Percentiles rank a stretch among this genome's conserved stretches.
These are phyloP conservation scores for Crotalus viridis DNA, from an alignment of 2,113 vertebrate species.

Conservation along the genomic window DNA sequence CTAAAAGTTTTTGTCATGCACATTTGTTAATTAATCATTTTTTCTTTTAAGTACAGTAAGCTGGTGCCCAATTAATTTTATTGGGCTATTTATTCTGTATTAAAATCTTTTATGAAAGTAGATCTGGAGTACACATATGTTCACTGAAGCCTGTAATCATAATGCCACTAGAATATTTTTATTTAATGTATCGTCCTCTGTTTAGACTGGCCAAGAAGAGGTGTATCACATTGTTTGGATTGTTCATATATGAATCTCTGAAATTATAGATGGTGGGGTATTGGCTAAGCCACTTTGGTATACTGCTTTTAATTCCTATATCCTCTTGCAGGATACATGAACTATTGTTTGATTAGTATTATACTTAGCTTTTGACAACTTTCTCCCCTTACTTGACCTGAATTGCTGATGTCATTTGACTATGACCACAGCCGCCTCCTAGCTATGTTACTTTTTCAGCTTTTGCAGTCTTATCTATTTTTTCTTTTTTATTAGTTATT, in stretches of 20 bases:
- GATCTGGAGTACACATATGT: not conserved
- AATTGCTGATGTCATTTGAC: not conserved
- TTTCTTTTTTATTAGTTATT: not conserved
- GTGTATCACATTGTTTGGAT: not conserved
- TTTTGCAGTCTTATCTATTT: not conserved
- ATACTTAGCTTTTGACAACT: not conserved
- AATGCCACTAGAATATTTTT: not conserved
- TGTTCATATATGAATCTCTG: not conserved
- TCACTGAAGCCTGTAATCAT: not conserved
- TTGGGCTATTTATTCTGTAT: not conserved
- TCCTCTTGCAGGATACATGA: not conserved
- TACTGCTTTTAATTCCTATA: not conserved
- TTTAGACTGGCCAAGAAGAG: not conserved
- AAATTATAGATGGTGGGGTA: not conserved
- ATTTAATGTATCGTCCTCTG: not conserved
- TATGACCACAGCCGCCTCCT: not conserved
- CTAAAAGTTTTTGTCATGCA: slow-evolving; percentile 19
- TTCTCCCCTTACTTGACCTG: not conserved
- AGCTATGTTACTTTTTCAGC: not conserved
- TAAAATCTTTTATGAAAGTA: slow-evolving; percentile 22
- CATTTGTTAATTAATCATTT: not conserved
- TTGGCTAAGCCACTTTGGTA: not conserved
- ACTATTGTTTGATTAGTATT: not conserved
- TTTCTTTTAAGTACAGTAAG: not conserved
- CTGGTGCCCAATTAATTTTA: slow-evolving; percentile 27